Evolutionary conservation across 2,888 invertebrate genomes (phyloP), one percentile per base, ranked within the genome.

Genomic region (Apodemia zela): DNA sequence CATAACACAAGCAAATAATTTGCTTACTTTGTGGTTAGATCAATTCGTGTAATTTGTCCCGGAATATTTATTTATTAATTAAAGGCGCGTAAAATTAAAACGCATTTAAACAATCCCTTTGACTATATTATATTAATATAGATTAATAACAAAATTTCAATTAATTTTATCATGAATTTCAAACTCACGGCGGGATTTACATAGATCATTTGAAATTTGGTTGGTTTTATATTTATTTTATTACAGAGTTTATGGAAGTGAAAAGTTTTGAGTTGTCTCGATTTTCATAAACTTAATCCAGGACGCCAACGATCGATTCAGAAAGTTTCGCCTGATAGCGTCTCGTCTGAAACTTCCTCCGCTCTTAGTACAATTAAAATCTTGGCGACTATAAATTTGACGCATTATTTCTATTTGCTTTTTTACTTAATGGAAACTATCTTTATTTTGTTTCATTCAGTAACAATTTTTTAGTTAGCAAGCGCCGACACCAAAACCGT

Each of bases 261-360:
- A 21, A 54, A 54, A 18, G 51, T 54, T 51, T 21, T 13, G 51
- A 11, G 51, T 11, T 54, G 57, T 60, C 38, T 64, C 45, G 64
- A 63, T 66, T 67, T 61, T 47, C 63, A 66, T 70, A 66, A 66
- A 71, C 67, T 68, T 65, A 68, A 67, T 68, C 67, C 59, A 62
- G 60, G 63, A 63, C 59, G 47, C 66, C 66, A 62, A 68, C 67
- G 66, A 67, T 68, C 61, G 69, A 72, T 67, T 69, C 68, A 62
- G 68, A 72, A 67, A 71, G 65, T 71, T 60, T 60, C 61, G 60
- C 21, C 21, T 21, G 63, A 60, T 49, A 58, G 58, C 63, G 63
- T 59, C 61, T 61, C 54, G 42, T 42, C 42, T 42, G 42, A 42
- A 70, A 74, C 68, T 73, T 67, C 65, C 66, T 63, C 65, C 60